Base-by-base conservation (phyloP, 2,113 vertebrate species). In the Caretta caretta region DNA sequence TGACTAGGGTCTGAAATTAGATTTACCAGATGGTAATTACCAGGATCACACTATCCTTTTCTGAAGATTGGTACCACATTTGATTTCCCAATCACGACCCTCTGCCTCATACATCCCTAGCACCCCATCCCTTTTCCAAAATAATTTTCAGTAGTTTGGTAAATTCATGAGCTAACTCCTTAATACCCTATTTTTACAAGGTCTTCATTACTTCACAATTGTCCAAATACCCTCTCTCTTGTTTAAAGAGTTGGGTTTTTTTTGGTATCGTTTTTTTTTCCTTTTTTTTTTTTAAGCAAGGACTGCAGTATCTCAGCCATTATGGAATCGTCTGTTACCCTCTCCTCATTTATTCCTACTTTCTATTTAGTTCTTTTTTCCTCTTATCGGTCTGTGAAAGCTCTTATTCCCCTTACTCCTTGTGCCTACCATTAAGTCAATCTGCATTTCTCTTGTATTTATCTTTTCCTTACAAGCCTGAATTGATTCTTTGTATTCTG, bases 71-170 rank as follows among this genome's bases (percentile, higher is more conserved):
- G 76, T 95, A 93, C 62, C 49, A 53, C 3, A 3, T 81, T 50
- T 25, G 62, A 0, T 89, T 85, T 25, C 76, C 24, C 50, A 16
- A 38, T 8, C 17, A 20, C 4, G 2, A 38, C 35, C 65, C 65
- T 54, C 93, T 87, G 84, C 31, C 50, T 62, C 25, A 16, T 90
- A 53, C 2, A 38, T 83, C 83, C 24, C 54, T 16, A 79, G 9
- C 83, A 48, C 5, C 92, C 94, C 93, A 86, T 96, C 46, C 94
- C 8, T 93, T 94, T 91, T 88, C 53, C 46, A 84, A 53, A 56
- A 31, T 53, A 75, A 84, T 88, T 95, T 92, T 46, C 86, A 95
- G 83, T 82, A 76, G 27, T 90, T 54, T 57, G 78, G 22, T 94
- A 90, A 86, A 90, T 89, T 92, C 10, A 35, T 92, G 96, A 89